These are phyloP conservation scores for Halichoeres trimaculatus DNA, from an alignment of 2,113 vertebrate species.

Conservation along the genomic window DNA sequence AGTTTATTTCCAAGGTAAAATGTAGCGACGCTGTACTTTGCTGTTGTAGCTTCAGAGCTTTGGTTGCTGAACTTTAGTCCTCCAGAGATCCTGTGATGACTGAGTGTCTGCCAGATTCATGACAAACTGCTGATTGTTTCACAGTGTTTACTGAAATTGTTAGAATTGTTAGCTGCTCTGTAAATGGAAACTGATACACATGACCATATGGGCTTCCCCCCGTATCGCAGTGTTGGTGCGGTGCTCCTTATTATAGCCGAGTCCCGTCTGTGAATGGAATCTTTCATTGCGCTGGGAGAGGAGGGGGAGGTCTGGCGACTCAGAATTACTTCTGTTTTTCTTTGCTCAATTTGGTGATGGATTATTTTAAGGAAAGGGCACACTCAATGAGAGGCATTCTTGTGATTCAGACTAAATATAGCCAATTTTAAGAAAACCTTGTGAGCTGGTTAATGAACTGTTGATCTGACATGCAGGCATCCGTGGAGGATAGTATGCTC, in stretches of 20 bases:
- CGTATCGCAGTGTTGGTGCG: slow-evolving; percentile 32
- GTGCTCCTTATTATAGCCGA: slow-evolving; percentile 66
- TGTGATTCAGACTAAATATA: slow-evolving; percentile 71
- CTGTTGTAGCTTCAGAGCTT: slow-evolving; percentile 3
- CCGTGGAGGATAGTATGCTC: slow-evolving; percentile 13
- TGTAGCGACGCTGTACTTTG: slow-evolving; percentile 6
- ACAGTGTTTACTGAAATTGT: slow-evolving; percentile 59
- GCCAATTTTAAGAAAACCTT: slow-evolving; percentile 37
- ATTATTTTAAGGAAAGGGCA: slow-evolving; percentile 78
- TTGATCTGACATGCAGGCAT: slow-evolving; percentile 49
- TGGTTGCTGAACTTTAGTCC: slow-evolving; percentile 8
- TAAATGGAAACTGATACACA: slow-evolving; percentile 70
- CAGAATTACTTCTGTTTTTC: slow-evolving; percentile 82
- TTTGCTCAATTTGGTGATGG: slow-evolving; percentile 79
- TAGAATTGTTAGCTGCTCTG: slow-evolving; percentile 56
- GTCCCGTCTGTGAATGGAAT: slow-evolving; percentile 77
- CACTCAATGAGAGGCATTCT: slow-evolving; percentile 76
- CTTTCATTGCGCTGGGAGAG: slow-evolving; percentile 81
- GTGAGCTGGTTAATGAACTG: slow-evolving; percentile 55
- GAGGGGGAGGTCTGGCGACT: slow-evolving; percentile 75
- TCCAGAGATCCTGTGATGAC: slow-evolving; percentile 34
- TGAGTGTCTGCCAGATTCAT: slow-evolving; percentile 39
- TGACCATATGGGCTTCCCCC: slow-evolving; percentile 73
- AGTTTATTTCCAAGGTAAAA: slow-evolving; percentile 23
- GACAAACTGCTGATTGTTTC: slow-evolving; percentile 47